phyloP scores from a whole-genome alignment of 1,140 invertebrate species.

The Colletes gigas region DNA sequence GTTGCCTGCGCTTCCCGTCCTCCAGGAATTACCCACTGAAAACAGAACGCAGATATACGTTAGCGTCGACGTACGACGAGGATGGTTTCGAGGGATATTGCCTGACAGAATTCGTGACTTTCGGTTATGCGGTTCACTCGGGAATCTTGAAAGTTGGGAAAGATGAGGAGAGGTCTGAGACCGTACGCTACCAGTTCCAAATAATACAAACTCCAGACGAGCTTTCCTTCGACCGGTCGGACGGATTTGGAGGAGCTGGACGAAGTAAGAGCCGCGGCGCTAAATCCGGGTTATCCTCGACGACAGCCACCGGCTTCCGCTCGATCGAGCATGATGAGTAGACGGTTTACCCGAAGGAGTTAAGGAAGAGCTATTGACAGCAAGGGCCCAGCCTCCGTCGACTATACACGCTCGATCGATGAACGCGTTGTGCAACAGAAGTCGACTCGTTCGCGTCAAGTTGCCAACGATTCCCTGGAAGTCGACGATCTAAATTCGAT shows the following conservation, averaged over 20 bases:
- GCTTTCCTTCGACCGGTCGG: neutral
- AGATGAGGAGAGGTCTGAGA: too few relatives aligned
- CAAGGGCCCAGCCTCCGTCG: neutral
- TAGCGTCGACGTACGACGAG: too few relatives aligned
- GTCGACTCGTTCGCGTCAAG: slow-evolving; percentile 3
- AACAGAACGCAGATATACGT: slow-evolving; percentile 23
- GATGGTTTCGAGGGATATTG: too few relatives aligned
- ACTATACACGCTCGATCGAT: slow-evolving; percentile 23
- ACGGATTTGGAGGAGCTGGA: slow-evolving; percentile 13
- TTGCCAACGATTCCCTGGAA: neutral
- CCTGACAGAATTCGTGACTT: too few relatives aligned
- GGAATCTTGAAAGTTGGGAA: too few relatives aligned
- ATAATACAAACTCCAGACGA: too few relatives aligned
- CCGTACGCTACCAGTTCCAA: too few relatives aligned
- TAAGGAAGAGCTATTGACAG: slow-evolving; percentile 31
- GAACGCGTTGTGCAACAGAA: slow-evolving; percentile 3
- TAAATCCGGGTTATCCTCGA: slow-evolving; percentile 52
- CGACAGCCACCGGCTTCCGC: slow-evolving; percentile 58
- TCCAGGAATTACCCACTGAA: slow-evolving; percentile 29
- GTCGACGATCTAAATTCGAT: neutral
- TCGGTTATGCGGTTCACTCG: too few relatives aligned
- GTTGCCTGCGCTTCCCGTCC: neutral
- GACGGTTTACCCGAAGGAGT: slow-evolving; percentile 45
- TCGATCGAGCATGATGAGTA: slow-evolving; percentile 55
- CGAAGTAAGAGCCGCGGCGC: slow-evolving; percentile 2